Conservation (phyloP, 2,888 invertebrate species). For the Macrophya annulata region DNA sequence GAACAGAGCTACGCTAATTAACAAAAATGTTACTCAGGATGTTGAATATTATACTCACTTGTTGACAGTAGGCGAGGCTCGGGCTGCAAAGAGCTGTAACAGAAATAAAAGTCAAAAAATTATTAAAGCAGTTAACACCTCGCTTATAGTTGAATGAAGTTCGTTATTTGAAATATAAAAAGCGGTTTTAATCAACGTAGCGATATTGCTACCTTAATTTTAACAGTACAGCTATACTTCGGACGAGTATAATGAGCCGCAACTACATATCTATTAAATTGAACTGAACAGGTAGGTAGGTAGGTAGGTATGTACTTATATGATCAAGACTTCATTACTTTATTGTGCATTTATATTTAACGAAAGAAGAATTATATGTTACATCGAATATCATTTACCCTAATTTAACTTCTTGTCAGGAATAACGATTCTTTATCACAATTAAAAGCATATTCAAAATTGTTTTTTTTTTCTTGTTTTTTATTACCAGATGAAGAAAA, state of each 20-base stretch:
- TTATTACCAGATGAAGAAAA: background rate
- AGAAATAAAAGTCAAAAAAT: conserved; percentile 51
- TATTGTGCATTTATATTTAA: background rate
- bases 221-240: background rate
- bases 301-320: background rate
- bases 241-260: conserved; percentile 22
- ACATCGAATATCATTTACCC: background rate
- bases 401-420: background rate
- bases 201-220: background rate
- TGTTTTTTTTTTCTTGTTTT: no score
- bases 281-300: background rate
- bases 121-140: conserved; percentile 38
- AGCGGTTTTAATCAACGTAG: conserved; percentile 10
- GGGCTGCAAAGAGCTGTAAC: conserved; percentile 60
- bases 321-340: conserved; percentile 21
- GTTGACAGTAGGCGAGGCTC: conserved; percentile 59
- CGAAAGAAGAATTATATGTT: background rate
- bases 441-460: conserved; percentile 12
- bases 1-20: conserved; percentile 46
- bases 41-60: conserved; percentile 59
- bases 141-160: conserved; percentile 38
- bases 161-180: conserved; percentile 40
- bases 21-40: conserved; percentile 37
- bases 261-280: conserved; percentile 28
- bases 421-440: background rate